Base-by-base conservation (phyloP, 1,140 invertebrate species). In the Orchesella cincta region DNA sequence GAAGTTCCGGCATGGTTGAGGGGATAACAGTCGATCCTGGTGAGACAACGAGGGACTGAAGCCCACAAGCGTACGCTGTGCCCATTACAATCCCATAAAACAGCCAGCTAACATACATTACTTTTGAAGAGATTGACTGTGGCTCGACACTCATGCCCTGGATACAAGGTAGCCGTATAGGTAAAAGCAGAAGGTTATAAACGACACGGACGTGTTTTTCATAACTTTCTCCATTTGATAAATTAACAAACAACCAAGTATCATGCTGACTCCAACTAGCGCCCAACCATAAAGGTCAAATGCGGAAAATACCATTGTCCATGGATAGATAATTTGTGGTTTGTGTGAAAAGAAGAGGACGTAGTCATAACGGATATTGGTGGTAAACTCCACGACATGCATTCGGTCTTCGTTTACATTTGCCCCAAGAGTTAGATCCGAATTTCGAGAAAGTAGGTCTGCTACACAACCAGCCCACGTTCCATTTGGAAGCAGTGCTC, bases 391-490 rank as follows among this genome's bases (percentile, higher is more conserved):
- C 23, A 26, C 54, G 5, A 62, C 54, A 14, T 62, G 8, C 3
- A 62, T 14, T 5, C 54, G 54, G 23, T 62, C 26, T 5, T n/a
- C 23, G 54, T 62, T n/a, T 5, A n/a, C 8, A 26, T n/a, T 26
- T 14, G 8, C 54, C 3, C 54, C 54, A 12, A 62, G 16, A 16
- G 16, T 62, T 26, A 62, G 54, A n/a, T 62, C 54, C 8, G 54
- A 8, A 12, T 26, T 5, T 18, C 54, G 8, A 62, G 8, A 62
- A n/a, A 14, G 23, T 14, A 62, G 8, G 23, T 62, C 54, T 62
- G 54, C 54, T 14, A 62, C 54, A 26, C 54, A 62, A 5, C 54
- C 54, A 62, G 54, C 54, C 54, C 54, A 62, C 26, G 54, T 62
- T 18, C 26, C 26, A 62, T 62, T 62, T 62, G 12, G 12, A 12